Evolutionary conservation across 2,113 vertebrate genomes (phyloP).

Genomic region (Scytalopus superciliaris): DNA sequence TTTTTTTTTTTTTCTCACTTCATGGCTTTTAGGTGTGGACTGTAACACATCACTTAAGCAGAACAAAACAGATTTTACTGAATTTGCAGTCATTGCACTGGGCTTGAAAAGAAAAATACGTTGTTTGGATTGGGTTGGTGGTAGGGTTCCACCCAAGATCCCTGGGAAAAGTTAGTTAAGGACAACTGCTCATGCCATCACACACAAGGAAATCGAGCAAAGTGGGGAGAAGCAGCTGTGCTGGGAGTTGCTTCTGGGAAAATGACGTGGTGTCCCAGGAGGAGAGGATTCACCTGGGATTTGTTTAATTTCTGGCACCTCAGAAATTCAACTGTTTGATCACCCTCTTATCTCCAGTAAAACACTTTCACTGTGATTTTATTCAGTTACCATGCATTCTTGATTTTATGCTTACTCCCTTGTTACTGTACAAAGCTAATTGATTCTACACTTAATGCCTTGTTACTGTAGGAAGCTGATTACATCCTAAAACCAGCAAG

Average conservation of each 20-base stretch:
- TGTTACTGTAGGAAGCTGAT: neutral
- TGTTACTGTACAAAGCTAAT: neutral
- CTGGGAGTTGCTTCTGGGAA: neutral
- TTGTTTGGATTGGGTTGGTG: slow-evolving; percentile 38
- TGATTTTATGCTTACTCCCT: neutral
- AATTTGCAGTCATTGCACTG: neutral
- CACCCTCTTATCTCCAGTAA: neutral
- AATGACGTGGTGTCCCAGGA: neutral
- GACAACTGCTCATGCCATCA: neutral
- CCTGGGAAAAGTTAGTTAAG: slow-evolving; percentile 38
- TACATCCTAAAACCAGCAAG: neutral
- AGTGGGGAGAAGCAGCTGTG: neutral
- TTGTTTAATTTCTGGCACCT: neutral
- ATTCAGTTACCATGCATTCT: neutral
- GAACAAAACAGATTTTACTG: slow-evolving; percentile 36
- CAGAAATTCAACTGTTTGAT: neutral
- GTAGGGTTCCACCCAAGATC: slow-evolving; percentile 26
- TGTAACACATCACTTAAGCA: neutral
- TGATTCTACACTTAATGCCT: neutral
- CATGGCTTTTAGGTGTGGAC: slow-evolving; percentile 48
- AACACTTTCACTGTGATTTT: neutral
- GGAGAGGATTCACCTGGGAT: neutral
- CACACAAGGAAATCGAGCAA: neutral
- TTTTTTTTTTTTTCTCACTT: slow-evolving; percentile 9
- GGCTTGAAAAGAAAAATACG: neutral